These are phyloP conservation scores for Antennarius maculatus DNA, from an alignment of 2,797 vertebrate genomes.

Conservation along the genomic window DNA sequence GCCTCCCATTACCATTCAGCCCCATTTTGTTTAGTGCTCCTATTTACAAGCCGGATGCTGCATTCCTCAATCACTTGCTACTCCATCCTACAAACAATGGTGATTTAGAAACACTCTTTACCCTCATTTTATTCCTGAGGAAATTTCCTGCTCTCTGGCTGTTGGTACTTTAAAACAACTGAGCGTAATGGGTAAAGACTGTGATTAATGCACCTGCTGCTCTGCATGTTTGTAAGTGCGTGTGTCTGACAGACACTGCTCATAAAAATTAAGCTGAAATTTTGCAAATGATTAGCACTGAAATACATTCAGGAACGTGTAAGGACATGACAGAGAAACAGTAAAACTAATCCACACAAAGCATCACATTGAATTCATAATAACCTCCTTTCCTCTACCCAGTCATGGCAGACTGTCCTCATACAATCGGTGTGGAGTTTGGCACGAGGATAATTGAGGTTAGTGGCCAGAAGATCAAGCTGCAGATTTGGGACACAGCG, in stretches of 20 bases:
- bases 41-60: constrained; percentile 76
- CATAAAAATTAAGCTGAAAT: not conserved
- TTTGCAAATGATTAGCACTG: not conserved
- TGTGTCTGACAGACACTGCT: not conserved
- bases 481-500: constrained; percentile 99
- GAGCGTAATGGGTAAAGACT: constrained; percentile 16
- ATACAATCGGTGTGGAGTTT: constrained; percentile 99
- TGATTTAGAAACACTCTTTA: constrained; percentile 44
- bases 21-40: constrained; percentile 56
- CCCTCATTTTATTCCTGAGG: constrained; percentile 21
- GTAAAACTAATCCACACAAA: not conserved
- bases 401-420: constrained; percentile 99
- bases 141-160: constrained; percentile 6
- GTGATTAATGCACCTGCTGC: constrained; percentile 52
- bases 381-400: constrained; percentile 27
- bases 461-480: constrained; percentile 99
- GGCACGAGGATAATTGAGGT: constrained; percentile 99
- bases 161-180: constrained; percentile 21
- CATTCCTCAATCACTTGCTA: constrained; percentile 55
- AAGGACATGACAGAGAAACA: not conserved
- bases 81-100: constrained; percentile 51
- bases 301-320: not conserved
- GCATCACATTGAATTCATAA: not conserved
- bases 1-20: constrained; percentile 72
- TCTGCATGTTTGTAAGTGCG: not conserved